Conservation (phyloP, 1,140 invertebrate genomes). For the Brachionus paranguensis region DNA sequence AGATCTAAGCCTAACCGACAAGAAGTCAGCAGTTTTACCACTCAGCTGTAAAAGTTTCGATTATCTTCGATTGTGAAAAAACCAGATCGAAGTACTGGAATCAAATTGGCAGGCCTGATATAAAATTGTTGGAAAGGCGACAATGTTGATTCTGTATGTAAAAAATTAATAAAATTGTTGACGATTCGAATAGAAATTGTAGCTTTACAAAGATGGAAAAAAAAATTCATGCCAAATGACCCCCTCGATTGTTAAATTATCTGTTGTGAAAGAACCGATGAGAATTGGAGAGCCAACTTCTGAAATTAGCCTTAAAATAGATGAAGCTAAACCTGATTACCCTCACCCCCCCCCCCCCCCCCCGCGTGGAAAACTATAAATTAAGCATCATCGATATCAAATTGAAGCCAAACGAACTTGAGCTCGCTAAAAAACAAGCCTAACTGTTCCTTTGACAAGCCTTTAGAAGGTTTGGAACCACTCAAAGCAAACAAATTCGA, state of each 20-base stretch:
- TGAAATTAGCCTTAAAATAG: not conserved
- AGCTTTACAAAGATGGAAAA: not conserved
- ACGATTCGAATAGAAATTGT: not conserved
- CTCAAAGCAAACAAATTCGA: not conserved
- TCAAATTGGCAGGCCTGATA: too few species aligned
- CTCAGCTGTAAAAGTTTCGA: too few species aligned
- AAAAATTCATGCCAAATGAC: not conserved
- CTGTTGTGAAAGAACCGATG: not conserved
- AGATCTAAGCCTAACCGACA: too few species aligned
- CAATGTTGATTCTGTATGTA: too few species aligned
- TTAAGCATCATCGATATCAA: not conserved
- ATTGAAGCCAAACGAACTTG: not conserved
- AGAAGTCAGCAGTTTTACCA: too few species aligned
- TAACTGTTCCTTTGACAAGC: not conserved
- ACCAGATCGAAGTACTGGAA: too few species aligned
- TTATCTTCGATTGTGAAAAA: too few species aligned
- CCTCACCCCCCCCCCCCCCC: too few species aligned
- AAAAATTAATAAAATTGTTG: not conserved
- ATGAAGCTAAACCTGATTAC: not conserved
- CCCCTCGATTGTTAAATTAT: not conserved
- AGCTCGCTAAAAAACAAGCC: not conserved
- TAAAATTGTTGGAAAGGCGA: too few species aligned
- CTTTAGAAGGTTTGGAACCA: conserved; percentile 10
- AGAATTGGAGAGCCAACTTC: not conserved
- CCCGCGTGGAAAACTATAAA: not conserved